Conservation (phyloP, 2,113 vertebrate genomes). For the Saguinus imperator region DNA sequence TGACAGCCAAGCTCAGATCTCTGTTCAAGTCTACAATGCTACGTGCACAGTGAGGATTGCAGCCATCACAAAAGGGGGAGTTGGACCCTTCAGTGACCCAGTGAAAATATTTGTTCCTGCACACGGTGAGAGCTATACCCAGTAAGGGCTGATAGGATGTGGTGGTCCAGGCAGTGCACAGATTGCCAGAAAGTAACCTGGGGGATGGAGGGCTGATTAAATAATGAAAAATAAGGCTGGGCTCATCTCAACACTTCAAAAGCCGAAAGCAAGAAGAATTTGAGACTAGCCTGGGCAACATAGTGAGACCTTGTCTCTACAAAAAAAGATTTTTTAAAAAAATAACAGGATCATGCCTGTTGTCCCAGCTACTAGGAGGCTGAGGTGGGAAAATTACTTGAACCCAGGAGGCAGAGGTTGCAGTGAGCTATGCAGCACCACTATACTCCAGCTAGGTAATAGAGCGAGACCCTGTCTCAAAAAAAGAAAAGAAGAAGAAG, state of each 20-base stretch:
- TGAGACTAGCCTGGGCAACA: too few relatives aligned
- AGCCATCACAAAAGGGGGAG: slow-evolving; percentile 89
- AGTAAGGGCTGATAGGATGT: neutral
- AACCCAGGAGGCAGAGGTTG: too few relatives aligned
- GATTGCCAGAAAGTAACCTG: neutral
- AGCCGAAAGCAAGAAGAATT: too few relatives aligned
- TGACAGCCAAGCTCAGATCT: slow-evolving; percentile 57
- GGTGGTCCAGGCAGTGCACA: neutral
- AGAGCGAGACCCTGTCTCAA: too few relatives aligned
- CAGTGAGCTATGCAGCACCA: too few relatives aligned
- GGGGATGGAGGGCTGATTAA: neutral
- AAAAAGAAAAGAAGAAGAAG: neutral
- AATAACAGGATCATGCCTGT: too few relatives aligned
- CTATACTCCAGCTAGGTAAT: too few relatives aligned
- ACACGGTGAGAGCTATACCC: slow-evolving; percentile 82
- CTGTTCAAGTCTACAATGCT: slow-evolving; percentile 85
- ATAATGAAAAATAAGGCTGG: neutral
- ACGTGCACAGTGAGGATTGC: slow-evolving; percentile 91
- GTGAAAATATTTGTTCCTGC: slow-evolving; percentile 86
- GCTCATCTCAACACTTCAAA: too few relatives aligned
- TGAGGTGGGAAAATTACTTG: too few relatives aligned
- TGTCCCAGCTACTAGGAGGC: too few relatives aligned
- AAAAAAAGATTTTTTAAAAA: too few relatives aligned
- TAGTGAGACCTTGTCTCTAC: too few relatives aligned
- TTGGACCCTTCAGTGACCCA: slow-evolving; percentile 89